Conservation (phyloP, 2,113 vertebrate genomes). For the Drymodes brunneopygia region DNA sequence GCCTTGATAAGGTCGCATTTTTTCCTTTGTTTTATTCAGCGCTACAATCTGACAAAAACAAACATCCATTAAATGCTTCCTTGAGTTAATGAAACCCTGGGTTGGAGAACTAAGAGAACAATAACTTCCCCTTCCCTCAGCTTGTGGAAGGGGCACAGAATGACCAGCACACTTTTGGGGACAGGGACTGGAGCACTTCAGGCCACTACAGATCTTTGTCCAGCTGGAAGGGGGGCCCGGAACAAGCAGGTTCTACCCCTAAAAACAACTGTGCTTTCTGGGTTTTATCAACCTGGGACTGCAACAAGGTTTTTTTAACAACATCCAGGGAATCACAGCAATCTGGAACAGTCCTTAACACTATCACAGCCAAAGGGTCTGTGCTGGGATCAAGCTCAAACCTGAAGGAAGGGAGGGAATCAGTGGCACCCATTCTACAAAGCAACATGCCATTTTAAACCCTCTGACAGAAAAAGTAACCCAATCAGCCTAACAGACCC, state of each 20-base stretch:
- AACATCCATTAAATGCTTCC: background rate
- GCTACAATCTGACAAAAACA: constrained; percentile 85
- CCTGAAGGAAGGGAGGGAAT: background rate
- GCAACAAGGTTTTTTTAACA: background rate
- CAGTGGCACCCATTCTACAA: background rate
- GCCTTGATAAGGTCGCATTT: constrained; percentile 93
- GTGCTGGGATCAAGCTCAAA: background rate
- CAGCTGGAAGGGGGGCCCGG: background rate
- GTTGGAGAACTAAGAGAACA: background rate
- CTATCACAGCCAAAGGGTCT: background rate
- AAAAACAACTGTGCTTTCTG: background rate
- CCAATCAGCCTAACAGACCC: background rate
- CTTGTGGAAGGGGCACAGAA: background rate
- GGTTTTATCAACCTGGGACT: background rate
- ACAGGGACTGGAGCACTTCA: background rate
- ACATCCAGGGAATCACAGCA: background rate
- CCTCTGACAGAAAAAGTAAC: background rate
- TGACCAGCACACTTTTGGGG: background rate
- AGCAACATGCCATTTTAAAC: background rate
- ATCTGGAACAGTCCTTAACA: background rate
- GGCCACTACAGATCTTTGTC: background rate
- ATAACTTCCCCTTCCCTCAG: background rate
- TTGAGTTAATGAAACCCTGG: background rate
- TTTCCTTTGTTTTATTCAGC: constrained; percentile 98
- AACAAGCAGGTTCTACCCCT: background rate